Evolutionary conservation across 2,888 invertebrate genomes (phyloP).

Genomic region (Malacosoma neustria): DNA sequence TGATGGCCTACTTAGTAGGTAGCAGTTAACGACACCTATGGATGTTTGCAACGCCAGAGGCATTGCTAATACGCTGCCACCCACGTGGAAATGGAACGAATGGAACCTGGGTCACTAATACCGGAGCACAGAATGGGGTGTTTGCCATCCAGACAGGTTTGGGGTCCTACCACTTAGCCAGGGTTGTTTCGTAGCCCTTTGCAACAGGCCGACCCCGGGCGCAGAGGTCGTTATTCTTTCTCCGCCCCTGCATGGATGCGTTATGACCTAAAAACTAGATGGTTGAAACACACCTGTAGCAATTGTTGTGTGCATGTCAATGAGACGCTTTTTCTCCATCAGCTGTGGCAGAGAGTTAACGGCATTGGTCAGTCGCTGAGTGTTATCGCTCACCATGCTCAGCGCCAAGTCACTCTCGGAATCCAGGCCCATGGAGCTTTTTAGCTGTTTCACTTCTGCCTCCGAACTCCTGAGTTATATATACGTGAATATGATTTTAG

Average conservation of each 20-base stretch:
- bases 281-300: conserved; percentile 82
- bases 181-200: no score
- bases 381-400: conserved; percentile 93
- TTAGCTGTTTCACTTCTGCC: conserved; percentile 96
- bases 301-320: conserved; percentile 99
- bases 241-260: no score
- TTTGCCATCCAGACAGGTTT: no score
- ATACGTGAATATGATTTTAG: not conserved
- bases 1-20: no score
- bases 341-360: conserved; percentile 97
- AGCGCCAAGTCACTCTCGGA: conserved; percentile 90
- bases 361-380: conserved; percentile 93
- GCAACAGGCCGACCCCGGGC: no score
- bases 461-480: conserved; percentile 80
- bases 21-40: not conserved
- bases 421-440: conserved; percentile 95
- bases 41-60: not conserved
- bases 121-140: no score
- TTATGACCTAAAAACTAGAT: no score
- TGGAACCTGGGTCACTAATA: no score
- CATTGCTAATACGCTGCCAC: no score
- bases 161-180: no score
- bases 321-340: conserved; percentile 96
- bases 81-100: no score
- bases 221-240: no score